A percentile compares a stretch with the other conserved stretches of the same genome.
Conservation (phyloP, 2,113 vertebrate species). For the Apus apus region DNA sequence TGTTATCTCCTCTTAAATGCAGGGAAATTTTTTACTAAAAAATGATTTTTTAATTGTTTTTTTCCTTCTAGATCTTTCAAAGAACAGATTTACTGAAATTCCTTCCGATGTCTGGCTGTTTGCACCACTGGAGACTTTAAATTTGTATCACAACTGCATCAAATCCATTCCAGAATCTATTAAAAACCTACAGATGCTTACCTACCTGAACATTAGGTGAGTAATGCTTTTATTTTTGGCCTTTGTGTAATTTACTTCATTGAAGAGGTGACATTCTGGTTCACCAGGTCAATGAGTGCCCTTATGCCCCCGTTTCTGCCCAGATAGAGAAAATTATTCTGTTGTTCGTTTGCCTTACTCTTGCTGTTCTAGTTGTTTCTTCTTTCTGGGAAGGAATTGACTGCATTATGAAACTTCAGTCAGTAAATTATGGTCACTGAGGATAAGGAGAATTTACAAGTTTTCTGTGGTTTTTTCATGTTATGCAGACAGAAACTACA, state of each 20-base stretch:
- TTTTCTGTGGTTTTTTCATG: neutral
- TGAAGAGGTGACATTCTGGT: neutral
- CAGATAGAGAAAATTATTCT: neutral
- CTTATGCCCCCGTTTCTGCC: neutral
- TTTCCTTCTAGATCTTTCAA: conserved; percentile 88
- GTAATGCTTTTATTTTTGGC: neutral
- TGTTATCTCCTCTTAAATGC: neutral
- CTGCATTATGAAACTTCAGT: neutral
- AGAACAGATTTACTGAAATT: conserved; percentile 95
- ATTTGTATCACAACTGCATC: conserved; percentile 99
- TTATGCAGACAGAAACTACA: neutral
- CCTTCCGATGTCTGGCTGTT: conserved; percentile 95
- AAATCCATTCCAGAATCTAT: conserved; percentile 95
- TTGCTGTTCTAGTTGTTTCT: neutral
- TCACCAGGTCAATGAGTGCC: neutral
- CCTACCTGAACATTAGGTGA: conserved; percentile 97
- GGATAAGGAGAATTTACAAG: neutral
- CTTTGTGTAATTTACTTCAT: neutral
- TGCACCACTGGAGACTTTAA: conserved; percentile 93
- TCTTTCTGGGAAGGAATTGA: neutral
- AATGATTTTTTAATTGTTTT: neutral
- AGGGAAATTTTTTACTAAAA: conserved; percentile 1
- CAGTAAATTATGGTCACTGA: neutral
- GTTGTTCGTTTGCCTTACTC: neutral
- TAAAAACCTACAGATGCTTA: conserved; percentile 97